Base-by-base conservation (phyloP, 1,140 invertebrate species). In the Neodiprion pinetum region DNA sequence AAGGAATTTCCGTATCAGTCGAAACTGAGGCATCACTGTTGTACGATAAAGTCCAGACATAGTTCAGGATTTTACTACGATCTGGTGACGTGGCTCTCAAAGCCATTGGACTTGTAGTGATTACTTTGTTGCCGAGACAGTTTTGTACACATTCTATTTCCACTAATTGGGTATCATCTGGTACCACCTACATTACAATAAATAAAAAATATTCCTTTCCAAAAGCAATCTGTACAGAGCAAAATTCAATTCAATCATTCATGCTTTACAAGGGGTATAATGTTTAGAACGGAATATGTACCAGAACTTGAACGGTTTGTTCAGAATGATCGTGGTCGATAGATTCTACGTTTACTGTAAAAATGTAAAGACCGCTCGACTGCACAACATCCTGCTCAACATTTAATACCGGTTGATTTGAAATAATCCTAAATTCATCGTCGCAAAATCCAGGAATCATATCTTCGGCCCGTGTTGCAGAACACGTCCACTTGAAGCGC, bases 141-240 rank as follows among this genome's bases (percentile, higher is more conserved):
- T 69, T 69, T 69, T 69, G 67, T 12, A 69, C 40, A 47, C 67
- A 69, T 23, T 17, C 40, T 69, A 69, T 69, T 11, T 47, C 11
- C 17, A 69, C 40, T 69, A 69, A 21, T 11, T 69, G 4, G 2
- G 40, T 47, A 7, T 14, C 12, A 14, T 69, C 21, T 0, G 67
- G 11, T 14, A 69, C 67, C 12, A 69, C 12, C 67, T 69, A 11
- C 11, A 69, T 8, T 69, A 11, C 11, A 23, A 69, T 11, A 47
- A 14, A 40, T 40, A 40, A 40, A 40, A 40, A 40, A 40, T 40
- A 40, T 5, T 40, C 2, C 28, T 40, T 40, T 40, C 28, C 5
- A 1, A 5, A 40, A 3, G 28, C 28, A 40, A 2, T 40, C 5
- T 40, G 5, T 40, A 5, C 28, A 40, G 28, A 40, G 28, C 28